Conservation (phyloP, 2,888 invertebrate species). For the Sphaeridia pumilis region DNA sequence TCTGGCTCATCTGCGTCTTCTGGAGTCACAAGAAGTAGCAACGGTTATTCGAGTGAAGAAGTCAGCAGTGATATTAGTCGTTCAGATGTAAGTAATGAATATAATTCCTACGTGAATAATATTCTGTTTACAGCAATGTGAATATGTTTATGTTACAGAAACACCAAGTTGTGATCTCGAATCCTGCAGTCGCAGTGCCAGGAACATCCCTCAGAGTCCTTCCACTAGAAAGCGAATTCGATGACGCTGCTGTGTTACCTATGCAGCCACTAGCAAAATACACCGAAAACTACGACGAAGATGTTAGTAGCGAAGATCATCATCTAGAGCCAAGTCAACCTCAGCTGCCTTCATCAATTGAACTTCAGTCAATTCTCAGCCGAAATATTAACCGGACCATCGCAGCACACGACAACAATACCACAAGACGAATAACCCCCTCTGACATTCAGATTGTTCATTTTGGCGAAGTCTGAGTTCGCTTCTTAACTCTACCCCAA, state of each 20-base stretch:
- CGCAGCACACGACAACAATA: neutral
- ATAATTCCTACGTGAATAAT: too few species aligned
- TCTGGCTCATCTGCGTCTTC: conserved; percentile 4
- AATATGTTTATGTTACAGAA: conserved; percentile 9
- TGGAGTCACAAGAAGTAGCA: too few species aligned
- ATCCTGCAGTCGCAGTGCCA: neutral
- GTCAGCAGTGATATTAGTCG: too few species aligned
- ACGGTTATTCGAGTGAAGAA: too few species aligned
- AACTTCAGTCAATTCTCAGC: conserved; percentile 7
- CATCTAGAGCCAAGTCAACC: neutral
- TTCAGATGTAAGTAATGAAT: too few species aligned
- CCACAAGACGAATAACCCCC: neutral
- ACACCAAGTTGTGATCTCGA: conserved; percentile 17
- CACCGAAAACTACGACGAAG: neutral
- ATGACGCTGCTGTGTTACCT: neutral
- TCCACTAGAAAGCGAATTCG: conserved; percentile 2
- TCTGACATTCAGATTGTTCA: conserved; percentile 29
- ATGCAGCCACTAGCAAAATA: neutral
- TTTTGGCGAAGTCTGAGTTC: conserved; percentile 25
- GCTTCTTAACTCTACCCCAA: neutral
- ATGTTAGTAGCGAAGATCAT: neutral
- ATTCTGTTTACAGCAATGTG: conserved; percentile 1
- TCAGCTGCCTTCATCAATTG: conserved; percentile 1
- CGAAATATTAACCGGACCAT: neutral
- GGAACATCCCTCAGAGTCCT: conserved; percentile 5